Conservation (phyloP, 30 jellyfish, hydroid and myxozoan genomes). For the Turritopsis rubra region DNA sequence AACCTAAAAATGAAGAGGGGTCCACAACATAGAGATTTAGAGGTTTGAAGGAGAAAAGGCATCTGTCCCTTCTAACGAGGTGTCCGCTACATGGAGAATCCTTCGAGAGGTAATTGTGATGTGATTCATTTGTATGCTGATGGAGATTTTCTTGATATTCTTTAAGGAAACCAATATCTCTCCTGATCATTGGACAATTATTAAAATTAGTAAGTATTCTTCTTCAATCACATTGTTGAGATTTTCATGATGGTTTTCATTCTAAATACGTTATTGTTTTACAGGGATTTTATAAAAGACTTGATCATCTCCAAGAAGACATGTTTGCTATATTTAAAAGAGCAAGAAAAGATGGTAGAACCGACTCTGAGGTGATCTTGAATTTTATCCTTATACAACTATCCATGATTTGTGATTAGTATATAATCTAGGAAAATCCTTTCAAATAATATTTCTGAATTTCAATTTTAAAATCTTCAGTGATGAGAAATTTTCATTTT, state of each 20-base stretch:
- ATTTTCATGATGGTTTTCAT: background rate
- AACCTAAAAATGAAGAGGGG: too few species aligned
- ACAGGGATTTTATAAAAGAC: slow-evolving; percentile 64
- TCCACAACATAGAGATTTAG: too few species aligned
- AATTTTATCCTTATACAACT: background rate
- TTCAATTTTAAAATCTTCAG: too few species aligned
- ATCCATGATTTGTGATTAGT: too few species aligned
- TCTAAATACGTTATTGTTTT: background rate
- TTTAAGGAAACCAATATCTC: slow-evolving; percentile 68
- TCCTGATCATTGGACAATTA: slow-evolving; percentile 51
- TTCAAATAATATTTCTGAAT: too few species aligned
- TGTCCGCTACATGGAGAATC: too few species aligned
- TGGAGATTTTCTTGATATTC: background rate
- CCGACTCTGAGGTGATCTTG: slow-evolving; percentile 78
- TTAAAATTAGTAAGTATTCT: slow-evolving; percentile 27
- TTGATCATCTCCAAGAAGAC: slow-evolving; percentile 87
- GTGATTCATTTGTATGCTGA: background rate
- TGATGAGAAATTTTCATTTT: too few species aligned
- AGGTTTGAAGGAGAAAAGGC: too few species aligned
- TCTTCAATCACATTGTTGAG: too few species aligned
- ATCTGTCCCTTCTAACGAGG: too few species aligned
- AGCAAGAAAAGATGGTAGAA: slow-evolving; percentile 53
- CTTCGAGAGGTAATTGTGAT: too few species aligned
- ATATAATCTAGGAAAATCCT: too few species aligned
- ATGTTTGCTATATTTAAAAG: slow-evolving; percentile 53